These are phyloP conservation scores for Heterodera schachtii DNA, from an alignment of 1,140 invertebrate species.

Conservation along the genomic window DNA sequence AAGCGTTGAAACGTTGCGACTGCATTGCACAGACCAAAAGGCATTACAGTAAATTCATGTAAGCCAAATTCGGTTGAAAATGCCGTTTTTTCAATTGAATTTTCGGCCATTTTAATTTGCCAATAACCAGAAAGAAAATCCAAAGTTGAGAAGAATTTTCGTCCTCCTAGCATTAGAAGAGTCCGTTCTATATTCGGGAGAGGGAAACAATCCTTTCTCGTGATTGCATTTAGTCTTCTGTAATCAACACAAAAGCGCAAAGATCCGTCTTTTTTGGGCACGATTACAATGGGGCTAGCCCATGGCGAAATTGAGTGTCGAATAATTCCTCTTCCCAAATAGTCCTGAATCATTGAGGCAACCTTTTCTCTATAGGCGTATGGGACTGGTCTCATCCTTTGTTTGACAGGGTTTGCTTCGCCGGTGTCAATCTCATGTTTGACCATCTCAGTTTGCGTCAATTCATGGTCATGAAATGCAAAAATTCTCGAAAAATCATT, in stretches of 20 bases:
- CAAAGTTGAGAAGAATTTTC: slow-evolving; percentile 63
- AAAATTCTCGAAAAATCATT: too few relatives aligned
- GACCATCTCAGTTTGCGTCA: too few relatives aligned
- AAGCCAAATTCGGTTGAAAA: slow-evolving; percentile 56
- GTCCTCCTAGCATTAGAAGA: slow-evolving; percentile 61
- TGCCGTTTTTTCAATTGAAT: slow-evolving; percentile 35
- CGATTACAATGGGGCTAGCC: slow-evolving; percentile 68
- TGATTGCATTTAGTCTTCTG: slow-evolving; percentile 67
- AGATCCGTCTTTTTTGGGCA: slow-evolving; percentile 69
- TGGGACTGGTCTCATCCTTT: background rate
- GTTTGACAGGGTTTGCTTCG: too few relatives aligned
- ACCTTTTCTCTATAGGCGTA: slow-evolving; percentile 11
- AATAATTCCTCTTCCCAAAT: slow-evolving; percentile 9
- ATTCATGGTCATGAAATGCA: too few relatives aligned
- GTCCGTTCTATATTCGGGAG: slow-evolving; percentile 69
- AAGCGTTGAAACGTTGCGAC: slow-evolving; percentile 69
- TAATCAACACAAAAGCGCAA: slow-evolving; percentile 68
- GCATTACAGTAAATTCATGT: slow-evolving; percentile 66
- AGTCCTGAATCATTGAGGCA: slow-evolving; percentile 6
- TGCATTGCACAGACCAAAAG: slow-evolving; percentile 67
- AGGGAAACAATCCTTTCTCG: slow-evolving; percentile 69
- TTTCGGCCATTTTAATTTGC: slow-evolving; percentile 37
- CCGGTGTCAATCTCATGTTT: too few relatives aligned
- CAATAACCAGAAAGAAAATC: slow-evolving; percentile 55
- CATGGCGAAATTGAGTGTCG: slow-evolving; percentile 65